Evolutionary conservation across 1,140 invertebrate species (phyloP).

Genomic region (Euwallacea similis): DNA sequence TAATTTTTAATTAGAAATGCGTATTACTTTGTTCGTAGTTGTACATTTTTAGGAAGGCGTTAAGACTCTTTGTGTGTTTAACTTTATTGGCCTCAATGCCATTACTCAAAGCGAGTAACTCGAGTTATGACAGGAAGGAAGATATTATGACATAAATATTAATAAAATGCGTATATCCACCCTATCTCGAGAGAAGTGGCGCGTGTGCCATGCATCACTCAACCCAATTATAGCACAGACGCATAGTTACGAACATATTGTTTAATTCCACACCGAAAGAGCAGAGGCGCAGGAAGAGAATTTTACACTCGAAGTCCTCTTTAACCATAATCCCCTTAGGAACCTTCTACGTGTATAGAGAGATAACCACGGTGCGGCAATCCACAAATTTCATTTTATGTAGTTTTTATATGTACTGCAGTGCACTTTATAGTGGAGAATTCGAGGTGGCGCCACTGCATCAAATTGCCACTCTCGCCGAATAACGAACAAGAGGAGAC

Average conservation of each 20-base stretch:
- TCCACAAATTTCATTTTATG: too few relatives aligned
- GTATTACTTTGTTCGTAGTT: too few relatives aligned
- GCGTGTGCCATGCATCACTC: slow-evolving; percentile 42
- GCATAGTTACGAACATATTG: slow-evolving; percentile 49
- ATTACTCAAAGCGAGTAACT: too few relatives aligned
- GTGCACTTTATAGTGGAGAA: too few relatives aligned
- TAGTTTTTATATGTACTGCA: too few relatives aligned
- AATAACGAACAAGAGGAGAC: slow-evolving; percentile 40
- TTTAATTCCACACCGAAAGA: slow-evolving; percentile 45
- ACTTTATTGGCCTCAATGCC: too few relatives aligned
- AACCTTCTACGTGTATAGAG: neutral
- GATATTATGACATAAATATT: slow-evolving; percentile 24
- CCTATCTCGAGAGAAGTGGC: slow-evolving; percentile 25
- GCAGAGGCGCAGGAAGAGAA: slow-evolving; percentile 12
- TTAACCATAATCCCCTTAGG: neutral
- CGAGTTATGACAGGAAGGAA: too few relatives aligned
- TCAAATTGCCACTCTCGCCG: slow-evolving; percentile 42
- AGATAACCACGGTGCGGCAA: neutral
- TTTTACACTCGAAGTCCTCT: neutral
- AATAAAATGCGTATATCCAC: slow-evolving; percentile 19
- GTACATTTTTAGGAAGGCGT: too few relatives aligned
- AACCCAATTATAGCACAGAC: slow-evolving; percentile 39
- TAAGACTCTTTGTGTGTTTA: too few relatives aligned
- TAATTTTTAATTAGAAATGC: too few relatives aligned
- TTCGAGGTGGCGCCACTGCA: slow-evolving; percentile 9